Percentiles rank a stretch among this genome's conserved stretches.
phyloP scores from a whole-genome alignment of 2,888 invertebrate species.

The Parnassius mnemosyne region DNA sequence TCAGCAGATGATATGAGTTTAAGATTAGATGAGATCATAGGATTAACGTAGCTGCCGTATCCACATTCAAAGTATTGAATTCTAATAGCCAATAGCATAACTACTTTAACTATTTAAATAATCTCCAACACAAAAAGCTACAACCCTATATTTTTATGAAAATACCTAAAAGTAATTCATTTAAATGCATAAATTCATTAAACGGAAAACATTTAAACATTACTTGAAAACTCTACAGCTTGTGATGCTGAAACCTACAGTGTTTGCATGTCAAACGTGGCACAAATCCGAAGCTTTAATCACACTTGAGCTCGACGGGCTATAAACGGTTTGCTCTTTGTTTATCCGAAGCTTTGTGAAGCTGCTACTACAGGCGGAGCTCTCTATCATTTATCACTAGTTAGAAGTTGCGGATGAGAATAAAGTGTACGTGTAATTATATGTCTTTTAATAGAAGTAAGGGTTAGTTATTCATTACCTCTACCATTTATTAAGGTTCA shows the following conservation, averaged over 20 bases:
- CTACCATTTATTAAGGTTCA: too few relatives aligned
- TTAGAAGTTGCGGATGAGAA: not conserved
- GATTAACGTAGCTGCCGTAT: too few relatives aligned
- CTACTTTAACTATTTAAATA: too few relatives aligned
- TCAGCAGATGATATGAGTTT: too few relatives aligned
- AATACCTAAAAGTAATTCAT: not conserved
- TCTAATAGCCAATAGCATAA: too few relatives aligned
- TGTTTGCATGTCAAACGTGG: conserved; percentile 42
- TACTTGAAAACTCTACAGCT: conserved; percentile 13
- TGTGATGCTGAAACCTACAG: conserved; percentile 23
- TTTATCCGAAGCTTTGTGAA: conserved; percentile 30
- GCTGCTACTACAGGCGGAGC: conserved; percentile 15
- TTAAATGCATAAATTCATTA: conserved; percentile 2
- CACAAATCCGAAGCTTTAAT: conserved; percentile 39
- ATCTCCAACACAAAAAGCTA: too few relatives aligned
- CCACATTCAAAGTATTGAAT: too few relatives aligned
- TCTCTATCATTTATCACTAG: conserved; percentile 17
- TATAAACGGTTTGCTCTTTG: conserved; percentile 33
- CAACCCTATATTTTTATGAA: too few relatives aligned
- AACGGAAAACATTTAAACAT: conserved; percentile 14
- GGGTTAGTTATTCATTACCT: too few relatives aligned
- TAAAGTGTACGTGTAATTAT: too few relatives aligned
- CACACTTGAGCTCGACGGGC: conserved; percentile 30
- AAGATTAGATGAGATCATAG: too few relatives aligned
- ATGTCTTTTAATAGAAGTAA: too few relatives aligned